Evolutionary conservation across 2,797 vertebrate species (phyloP).

Genomic region (Echeneis naucrates): DNA sequence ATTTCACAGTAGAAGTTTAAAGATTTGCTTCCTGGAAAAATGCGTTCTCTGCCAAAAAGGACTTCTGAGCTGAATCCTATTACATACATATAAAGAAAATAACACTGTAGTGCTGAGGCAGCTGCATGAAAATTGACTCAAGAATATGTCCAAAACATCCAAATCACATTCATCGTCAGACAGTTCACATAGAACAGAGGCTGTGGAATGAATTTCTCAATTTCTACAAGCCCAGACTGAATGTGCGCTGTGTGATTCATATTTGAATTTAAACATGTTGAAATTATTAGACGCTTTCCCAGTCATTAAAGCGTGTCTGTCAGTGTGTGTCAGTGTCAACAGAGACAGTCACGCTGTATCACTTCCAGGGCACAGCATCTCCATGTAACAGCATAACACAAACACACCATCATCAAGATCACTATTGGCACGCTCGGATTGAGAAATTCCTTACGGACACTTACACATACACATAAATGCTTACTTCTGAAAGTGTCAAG

Average conservation of each 20-base stretch:
- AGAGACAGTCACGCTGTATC: conserved; percentile 55
- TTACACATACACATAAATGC: no score
- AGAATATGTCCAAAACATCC: conserved; percentile 13
- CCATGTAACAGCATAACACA: conserved; percentile 55
- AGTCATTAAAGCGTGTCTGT: conserved; percentile 23
- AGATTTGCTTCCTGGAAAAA: conserved; percentile 2
- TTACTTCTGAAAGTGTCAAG: no score
- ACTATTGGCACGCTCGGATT: conserved; percentile 42
- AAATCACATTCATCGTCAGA: conserved; percentile 42
- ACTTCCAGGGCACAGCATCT: conserved; percentile 55
- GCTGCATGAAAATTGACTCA: not conserved
- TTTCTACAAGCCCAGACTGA: conserved; percentile 61
- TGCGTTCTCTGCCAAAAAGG: not conserved
- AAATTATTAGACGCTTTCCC: conserved; percentile 43
- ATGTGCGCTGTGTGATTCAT: conserved; percentile 47
- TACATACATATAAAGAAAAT: not conserved
- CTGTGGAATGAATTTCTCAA: conserved; percentile 59
- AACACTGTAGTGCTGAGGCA: not conserved
- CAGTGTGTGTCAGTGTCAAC: conserved; percentile 34
- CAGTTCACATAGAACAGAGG: conserved; percentile 2
- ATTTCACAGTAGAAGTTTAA: conserved; percentile 16
- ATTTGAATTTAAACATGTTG: conserved; percentile 51
- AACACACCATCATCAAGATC: conserved; percentile 43
- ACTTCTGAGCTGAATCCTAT: not conserved
- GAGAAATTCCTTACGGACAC: conserved; percentile 35